These are phyloP conservation scores for Lamellibrachia columna DNA, from an alignment of 2,888 invertebrate genomes.

Conservation along the genomic window DNA sequence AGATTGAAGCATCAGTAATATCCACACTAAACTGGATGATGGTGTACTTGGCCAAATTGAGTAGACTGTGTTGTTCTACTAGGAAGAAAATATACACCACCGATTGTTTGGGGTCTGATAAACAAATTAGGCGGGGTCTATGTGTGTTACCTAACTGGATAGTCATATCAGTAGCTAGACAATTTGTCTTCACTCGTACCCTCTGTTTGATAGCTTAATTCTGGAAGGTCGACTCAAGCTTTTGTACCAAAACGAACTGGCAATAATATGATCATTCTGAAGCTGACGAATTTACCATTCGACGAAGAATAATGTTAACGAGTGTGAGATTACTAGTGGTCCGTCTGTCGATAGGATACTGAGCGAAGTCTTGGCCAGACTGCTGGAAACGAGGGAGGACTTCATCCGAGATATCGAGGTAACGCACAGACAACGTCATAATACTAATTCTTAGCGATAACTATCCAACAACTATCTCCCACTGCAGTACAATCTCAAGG, in stretches of 20 bases:
- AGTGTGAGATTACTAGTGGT: neutral
- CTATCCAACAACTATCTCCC: neutral
- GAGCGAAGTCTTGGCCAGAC: neutral
- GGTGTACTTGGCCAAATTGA: neutral
- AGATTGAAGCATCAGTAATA: too few species aligned
- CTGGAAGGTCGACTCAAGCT: too few species aligned
- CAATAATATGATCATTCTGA: neutral
- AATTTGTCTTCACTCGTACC: too few species aligned
- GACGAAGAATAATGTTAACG: neutral
- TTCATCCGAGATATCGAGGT: constrained; percentile 12
- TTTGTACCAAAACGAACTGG: neutral
- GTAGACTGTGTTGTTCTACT: too few species aligned
- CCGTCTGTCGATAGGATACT: neutral
- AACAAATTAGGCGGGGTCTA: neutral
- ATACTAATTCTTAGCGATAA: neutral
- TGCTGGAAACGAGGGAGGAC: neutral
- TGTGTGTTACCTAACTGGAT: neutral
- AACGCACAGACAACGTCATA: neutral
- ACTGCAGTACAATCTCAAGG: neutral
- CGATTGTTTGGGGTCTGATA: neutral
- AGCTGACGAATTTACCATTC: neutral
- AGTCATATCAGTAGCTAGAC: neutral
- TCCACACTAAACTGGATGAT: neutral
- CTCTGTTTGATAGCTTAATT: too few species aligned
- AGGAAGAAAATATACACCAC: too few species aligned